Evolutionary conservation across 2,888 invertebrate species (phyloP).

Genomic region (Synanthedon myopaeformis): DNA sequence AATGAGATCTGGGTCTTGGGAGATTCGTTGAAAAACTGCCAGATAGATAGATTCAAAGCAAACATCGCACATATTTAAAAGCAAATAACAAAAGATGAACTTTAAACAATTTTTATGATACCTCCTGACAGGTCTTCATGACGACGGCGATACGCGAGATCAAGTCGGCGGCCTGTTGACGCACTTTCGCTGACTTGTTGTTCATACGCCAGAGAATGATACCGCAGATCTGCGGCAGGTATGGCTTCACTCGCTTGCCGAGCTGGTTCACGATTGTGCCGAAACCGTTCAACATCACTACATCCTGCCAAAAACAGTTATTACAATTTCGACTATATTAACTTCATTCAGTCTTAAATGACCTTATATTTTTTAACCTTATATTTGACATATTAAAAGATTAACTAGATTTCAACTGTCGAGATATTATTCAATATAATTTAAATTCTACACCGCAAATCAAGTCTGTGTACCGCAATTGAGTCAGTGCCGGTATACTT

Average conservation of each 20-base stretch:
- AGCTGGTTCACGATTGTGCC: slow-evolving; percentile 98
- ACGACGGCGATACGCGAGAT: slow-evolving; percentile 98
- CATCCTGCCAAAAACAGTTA: slow-evolving; percentile 74
- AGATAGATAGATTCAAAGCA: too few species aligned
- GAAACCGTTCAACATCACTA: slow-evolving; percentile 99
- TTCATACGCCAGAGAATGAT: slow-evolving; percentile 99
- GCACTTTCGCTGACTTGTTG: slow-evolving; percentile 99
- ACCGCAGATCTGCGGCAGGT: slow-evolving; percentile 99
- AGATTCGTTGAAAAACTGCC: too few species aligned
- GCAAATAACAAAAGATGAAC: background rate
- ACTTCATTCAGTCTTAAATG: background rate
- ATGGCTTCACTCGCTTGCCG: slow-evolving; percentile 97
- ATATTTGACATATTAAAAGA: too few species aligned
- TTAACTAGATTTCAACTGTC: too few species aligned
- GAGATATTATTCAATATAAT: background rate
- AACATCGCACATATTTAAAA: background rate
- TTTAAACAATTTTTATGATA: slow-evolving; percentile 20
- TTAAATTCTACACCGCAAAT: too few species aligned
- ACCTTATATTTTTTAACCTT: too few species aligned
- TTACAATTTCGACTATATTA: background rate
- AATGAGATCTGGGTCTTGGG: too few species aligned
- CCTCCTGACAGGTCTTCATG: slow-evolving; percentile 99
- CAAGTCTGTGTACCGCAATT: background rate
- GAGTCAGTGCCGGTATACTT: background rate
- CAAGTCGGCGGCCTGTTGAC: slow-evolving; percentile 99